Evolutionary conservation across 2,888 invertebrate species (phyloP).

Genomic region (Trimorus sp.): DNA sequence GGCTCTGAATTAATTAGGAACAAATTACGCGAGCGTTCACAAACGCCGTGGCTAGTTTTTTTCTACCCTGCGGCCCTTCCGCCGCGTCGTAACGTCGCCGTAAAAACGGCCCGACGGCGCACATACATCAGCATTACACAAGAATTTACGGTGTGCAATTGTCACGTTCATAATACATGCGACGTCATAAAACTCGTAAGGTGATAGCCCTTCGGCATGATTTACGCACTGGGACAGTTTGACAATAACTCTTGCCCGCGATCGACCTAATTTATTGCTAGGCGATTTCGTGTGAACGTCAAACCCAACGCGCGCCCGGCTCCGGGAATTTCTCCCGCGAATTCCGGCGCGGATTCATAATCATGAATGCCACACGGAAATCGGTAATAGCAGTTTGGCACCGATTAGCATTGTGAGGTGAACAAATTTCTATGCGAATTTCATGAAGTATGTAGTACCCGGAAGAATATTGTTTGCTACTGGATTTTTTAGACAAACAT

Average conservation of each 20-base stretch:
- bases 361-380: slow-evolving; percentile 3
- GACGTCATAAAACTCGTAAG: slow-evolving; percentile 63
- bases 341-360: slow-evolving; percentile 15
- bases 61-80: not conserved
- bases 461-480: too few relatives aligned
- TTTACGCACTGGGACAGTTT: slow-evolving; percentile 62
- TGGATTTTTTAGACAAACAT: too few relatives aligned
- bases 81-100: slow-evolving; percentile 38
- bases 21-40: too few relatives aligned
- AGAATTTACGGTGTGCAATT: slow-evolving; percentile 65
- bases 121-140: slow-evolving; percentile 60
- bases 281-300: slow-evolving; percentile 22
- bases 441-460: too few relatives aligned
- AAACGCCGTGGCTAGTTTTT: not conserved
- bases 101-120: slow-evolving; percentile 50
- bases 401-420: not conserved
- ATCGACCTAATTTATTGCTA: slow-evolving; percentile 55
- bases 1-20: too few relatives aligned
- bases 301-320: slow-evolving; percentile 27
- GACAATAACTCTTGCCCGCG: slow-evolving; percentile 53
- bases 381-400: slow-evolving; percentile 1
- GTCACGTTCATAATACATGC: slow-evolving; percentile 63
- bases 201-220: slow-evolving; percentile 62
- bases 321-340: slow-evolving; percentile 9
- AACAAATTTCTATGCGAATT: too few relatives aligned